These are phyloP conservation scores for Meta bourneti DNA, from an alignment of 2,888 invertebrate genomes.

Conservation along the genomic window DNA sequence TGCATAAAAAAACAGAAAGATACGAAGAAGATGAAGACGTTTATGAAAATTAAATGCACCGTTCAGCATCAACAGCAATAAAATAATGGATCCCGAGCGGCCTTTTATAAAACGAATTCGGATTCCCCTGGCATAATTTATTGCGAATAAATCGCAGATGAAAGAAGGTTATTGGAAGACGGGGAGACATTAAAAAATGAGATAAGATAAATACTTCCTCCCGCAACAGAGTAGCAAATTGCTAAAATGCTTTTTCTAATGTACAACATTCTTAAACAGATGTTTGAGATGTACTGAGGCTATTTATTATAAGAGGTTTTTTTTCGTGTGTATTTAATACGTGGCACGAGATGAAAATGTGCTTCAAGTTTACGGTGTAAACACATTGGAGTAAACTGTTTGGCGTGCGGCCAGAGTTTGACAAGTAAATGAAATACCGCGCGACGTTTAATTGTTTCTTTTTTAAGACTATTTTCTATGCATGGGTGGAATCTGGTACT, in stretches of 20 bases:
- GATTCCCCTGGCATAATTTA: conserved; percentile 41
- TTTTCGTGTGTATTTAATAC: conserved; percentile 21
- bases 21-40: conserved; percentile 15
- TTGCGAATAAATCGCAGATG: conserved; percentile 48
- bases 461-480: neutral
- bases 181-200: conserved; percentile 3
- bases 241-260: conserved; percentile 36
- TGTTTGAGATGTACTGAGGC: conserved; percentile 50
- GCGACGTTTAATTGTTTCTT: neutral
- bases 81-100: conserved; percentile 27
- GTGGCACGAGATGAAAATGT: conserved; percentile 23
- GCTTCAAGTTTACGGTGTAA: neutral
- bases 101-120: neutral
- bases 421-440: too few species aligned
- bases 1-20: neutral
- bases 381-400: neutral
- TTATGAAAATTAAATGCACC: conserved; percentile 22
- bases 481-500: neutral
- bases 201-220: neutral
- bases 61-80: conserved; percentile 21
- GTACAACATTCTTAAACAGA: conserved; percentile 63
- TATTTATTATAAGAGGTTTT: conserved; percentile 58
- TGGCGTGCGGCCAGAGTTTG: conserved; percentile 27
- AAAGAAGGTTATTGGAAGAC: conserved; percentile 36
- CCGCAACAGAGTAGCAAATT: conserved; percentile 24